A percentile compares a stretch with the other conserved stretches of the same genome.
These are phyloP conservation scores for Leptobrachium leishanense DNA, from an alignment of 2,113 vertebrate genomes.

Conservation along the genomic window DNA sequence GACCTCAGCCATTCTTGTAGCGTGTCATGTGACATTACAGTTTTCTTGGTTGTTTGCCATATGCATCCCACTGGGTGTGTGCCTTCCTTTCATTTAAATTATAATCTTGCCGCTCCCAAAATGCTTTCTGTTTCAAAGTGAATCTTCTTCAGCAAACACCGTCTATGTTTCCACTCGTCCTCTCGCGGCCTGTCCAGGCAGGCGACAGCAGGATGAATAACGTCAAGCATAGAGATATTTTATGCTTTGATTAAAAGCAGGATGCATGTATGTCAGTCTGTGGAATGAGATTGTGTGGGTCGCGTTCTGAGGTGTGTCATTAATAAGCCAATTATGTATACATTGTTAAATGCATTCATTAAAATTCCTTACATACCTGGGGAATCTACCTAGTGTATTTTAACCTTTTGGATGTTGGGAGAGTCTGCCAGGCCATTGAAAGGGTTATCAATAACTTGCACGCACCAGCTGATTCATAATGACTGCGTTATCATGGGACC, in stretches of 20 bases:
- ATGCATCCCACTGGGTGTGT: not conserved
- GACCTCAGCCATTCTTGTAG: too few relatives aligned
- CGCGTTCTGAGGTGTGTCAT: constrained; percentile 32
- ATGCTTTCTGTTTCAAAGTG: constrained; percentile 30
- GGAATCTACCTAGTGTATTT: not conserved
- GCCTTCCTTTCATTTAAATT: constrained; percentile 5
- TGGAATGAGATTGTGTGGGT: constrained; percentile 34
- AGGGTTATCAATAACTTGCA: too few relatives aligned
- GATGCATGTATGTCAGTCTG: constrained; percentile 7
- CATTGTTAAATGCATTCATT: constrained; percentile 6
- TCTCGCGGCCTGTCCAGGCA: constrained; percentile 33
- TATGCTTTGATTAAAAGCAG: constrained; percentile 37
- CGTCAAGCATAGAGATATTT: constrained; percentile 23
- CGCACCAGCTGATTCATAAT: too few relatives aligned
- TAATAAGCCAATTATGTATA: constrained; percentile 33
- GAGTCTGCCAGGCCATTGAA: too few relatives aligned
- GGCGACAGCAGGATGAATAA: constrained; percentile 28
- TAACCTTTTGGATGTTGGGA: not conserved
- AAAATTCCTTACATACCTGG: constrained; percentile 25
- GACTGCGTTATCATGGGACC: too few relatives aligned
- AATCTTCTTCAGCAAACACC: constrained; percentile 27
- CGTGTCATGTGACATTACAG: not conserved
- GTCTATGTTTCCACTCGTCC: constrained; percentile 28
- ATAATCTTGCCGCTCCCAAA: constrained; percentile 33
- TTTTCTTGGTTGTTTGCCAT: constrained; percentile 17